phyloP scores from a whole-genome alignment of 2,888 invertebrate genomes.

The Harpalus rubripes region DNA sequence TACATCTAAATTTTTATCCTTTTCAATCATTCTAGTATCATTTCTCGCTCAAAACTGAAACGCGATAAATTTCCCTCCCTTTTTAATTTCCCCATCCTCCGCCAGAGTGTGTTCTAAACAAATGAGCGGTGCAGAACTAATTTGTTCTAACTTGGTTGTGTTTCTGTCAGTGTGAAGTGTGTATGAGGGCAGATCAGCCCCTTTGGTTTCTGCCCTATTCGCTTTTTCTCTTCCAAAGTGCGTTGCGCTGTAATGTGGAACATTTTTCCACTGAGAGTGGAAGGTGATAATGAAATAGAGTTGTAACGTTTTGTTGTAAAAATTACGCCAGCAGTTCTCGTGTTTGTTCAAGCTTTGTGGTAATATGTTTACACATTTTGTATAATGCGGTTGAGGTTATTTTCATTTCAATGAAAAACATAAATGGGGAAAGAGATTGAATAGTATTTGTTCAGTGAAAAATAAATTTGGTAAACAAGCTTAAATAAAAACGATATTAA shows the following conservation, averaged over 20 bases:
- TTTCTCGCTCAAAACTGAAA: not conserved
- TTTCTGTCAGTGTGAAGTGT: slow-evolving; percentile 11
- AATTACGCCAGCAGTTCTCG: no score
- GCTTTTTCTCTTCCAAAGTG: not conserved
- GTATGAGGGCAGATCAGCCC: slow-evolving; percentile 28
- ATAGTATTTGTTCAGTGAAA: no score
- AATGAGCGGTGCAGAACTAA: slow-evolving; percentile 6
- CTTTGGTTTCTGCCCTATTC: slow-evolving; percentile 1
- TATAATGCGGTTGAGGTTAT: not conserved
- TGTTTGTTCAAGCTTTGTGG: slow-evolving; percentile 26
- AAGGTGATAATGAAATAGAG: slow-evolving; percentile 35
- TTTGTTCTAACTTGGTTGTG: slow-evolving; percentile 25
- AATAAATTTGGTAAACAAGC: no score
- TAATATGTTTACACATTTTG: not conserved
- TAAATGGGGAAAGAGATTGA: no score
- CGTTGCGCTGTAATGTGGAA: slow-evolving; percentile 3
- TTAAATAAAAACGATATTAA: no score
- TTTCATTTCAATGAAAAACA: not conserved
- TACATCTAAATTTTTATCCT: no score
- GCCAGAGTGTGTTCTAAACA: not conserved
- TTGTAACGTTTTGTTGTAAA: slow-evolving; percentile 16
- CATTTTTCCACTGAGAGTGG: not conserved
- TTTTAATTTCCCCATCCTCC: not conserved
- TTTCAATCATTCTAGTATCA: no score
- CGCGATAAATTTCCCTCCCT: not conserved